Evolutionary conservation across 2,888 invertebrate species (phyloP).

Genomic region (Euspilapteryx auroguttella): DNA sequence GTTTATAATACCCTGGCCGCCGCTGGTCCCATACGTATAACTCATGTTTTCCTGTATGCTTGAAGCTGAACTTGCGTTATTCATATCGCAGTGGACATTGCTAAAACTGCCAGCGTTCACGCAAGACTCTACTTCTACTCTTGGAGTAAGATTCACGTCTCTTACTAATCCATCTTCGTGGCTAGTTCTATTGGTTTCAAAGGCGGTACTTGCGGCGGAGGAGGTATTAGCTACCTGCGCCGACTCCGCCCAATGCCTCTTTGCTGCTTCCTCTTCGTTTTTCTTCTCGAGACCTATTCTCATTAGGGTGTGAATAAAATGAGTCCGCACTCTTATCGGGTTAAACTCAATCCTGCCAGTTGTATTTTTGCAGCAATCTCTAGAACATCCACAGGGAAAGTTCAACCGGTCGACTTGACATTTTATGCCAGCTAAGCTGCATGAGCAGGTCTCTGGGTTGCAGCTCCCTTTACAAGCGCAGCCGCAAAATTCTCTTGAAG

Average conservation of each 20-base stretch:
- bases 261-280: slow-evolving; percentile 62
- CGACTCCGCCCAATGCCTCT: slow-evolving; percentile 45
- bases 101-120: slow-evolving; percentile 68
- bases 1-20: slow-evolving; percentile 41
- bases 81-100: slow-evolving; percentile 68
- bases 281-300: slow-evolving; percentile 87
- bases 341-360: slow-evolving; percentile 95
- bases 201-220: slow-evolving; percentile 25
- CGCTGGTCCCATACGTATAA: slow-evolving; percentile 40
- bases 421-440: slow-evolving; percentile 93
- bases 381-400: slow-evolving; percentile 95
- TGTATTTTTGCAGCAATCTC: slow-evolving; percentile 91
- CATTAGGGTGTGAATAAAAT: slow-evolving; percentile 97
- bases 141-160: slow-evolving; percentile 55
- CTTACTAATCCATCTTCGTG: slow-evolving; percentile 46
- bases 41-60: slow-evolving; percentile 17
- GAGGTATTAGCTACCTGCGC: slow-evolving; percentile 28
- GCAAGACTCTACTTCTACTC: slow-evolving; percentile 66
- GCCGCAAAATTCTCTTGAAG: slow-evolving; percentile 91
- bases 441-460: slow-evolving; percentile 94
- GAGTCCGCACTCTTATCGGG: slow-evolving; percentile 91
- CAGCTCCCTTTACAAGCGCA: slow-evolving; percentile 92
- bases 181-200: slow-evolving; percentile 3
- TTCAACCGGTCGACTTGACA: slow-evolving; percentile 96
- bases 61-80: slow-evolving; percentile 12